Base-by-base conservation (phyloP, 2,797 vertebrate species). In the Tympanoctomys barrerae region DNA sequence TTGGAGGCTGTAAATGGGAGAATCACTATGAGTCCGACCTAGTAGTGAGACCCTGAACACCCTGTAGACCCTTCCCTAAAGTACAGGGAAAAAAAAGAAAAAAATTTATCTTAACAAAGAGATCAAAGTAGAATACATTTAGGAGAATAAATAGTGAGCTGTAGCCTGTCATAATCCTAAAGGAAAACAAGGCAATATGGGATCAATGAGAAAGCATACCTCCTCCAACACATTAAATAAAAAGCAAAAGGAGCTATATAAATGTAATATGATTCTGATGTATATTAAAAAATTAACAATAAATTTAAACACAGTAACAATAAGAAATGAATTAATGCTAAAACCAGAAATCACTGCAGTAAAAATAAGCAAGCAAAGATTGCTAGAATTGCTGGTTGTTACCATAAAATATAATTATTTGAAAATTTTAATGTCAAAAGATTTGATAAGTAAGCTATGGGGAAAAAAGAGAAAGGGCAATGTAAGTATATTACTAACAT, bases 291-390 rank as follows among this genome's bases (percentile, higher is more conserved):
- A 3, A 46, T 39, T 61, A 94, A 85, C n/a, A 75, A 75, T 49
- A 46, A 59, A 52, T 75, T 95, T 80, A 42, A 93, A 82, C 89
- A 21, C 0, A 49, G 33, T 39, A 93, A 39, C 1, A 75, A 21
- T 19, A 26, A 52, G 5, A 14, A 75, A 52, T 71, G 26, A 81
- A 87, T 73, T 70, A 66, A 80, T 89, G 18, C 52, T 73, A 91
- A 28, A 89, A 96, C n/a, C 11, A 92, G 19, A 95, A 89, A 80
- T 26, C 62, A 61, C 10, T 93, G 22, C 2, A 84, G 66, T 71
- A 87, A 52, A 79, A 64, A 19, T 19, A 64, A 94, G 19, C 26
- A 75, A 81, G 7, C 13, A 52, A 93, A 71, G 39, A 81, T 79
- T 0, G 42, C 3, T 66, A 81, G 12, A 73, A 78, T 8, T 59